Base-by-base conservation (phyloP, 2,797 vertebrate genomes). In the Arrhamphus sclerolepis region DNA sequence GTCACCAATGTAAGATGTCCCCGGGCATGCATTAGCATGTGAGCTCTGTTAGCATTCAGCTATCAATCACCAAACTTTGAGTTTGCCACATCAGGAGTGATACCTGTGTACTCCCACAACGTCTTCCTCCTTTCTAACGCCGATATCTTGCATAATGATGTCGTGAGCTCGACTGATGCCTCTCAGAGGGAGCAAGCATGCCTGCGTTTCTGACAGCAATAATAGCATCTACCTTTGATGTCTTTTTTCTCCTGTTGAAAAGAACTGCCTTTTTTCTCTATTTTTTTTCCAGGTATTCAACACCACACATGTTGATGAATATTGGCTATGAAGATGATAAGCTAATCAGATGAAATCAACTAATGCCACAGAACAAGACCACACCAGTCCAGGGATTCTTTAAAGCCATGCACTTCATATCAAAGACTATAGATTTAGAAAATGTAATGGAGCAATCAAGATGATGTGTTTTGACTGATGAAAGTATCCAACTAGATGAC, bases 41-140 rank as follows among this genome's bases (percentile, higher is more conserved):
- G 24, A 55, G 56, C 66, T 73, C 62, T 48, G 75, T 70, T 72
- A 67, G 69, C 79, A 65, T 73, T 62, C 72, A 56, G 61, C 75
- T 78, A 86, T 91, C 84, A 89, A 89, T 90, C 87, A 89, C 68
- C 0, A 1, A 64, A 52, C 48, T 26, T 60, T 47, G 17, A 38
- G 59, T 67, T 60, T 2, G 20, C 64, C 65, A 38, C 62, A 61
- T 61, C 42, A 0, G 6, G 51, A 78, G 60, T 82, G 84, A 87
- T 79, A 82, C 53, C 65, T 16, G 21, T 53, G 65, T 29, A 73
- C 80, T 78, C 77, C 76, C 73, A 61, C 67, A 39, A 42, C 77
- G 69, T 67, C 74, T 77, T 70, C 46, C 49, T 65, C 44, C 66
- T 77, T 60, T 77, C 72, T 74, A 78, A 49, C 2, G 3, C 46